These are phyloP conservation scores for Synanthedon andrenaeformis DNA, from an alignment of 2,888 invertebrate genomes.

Conservation along the genomic window DNA sequence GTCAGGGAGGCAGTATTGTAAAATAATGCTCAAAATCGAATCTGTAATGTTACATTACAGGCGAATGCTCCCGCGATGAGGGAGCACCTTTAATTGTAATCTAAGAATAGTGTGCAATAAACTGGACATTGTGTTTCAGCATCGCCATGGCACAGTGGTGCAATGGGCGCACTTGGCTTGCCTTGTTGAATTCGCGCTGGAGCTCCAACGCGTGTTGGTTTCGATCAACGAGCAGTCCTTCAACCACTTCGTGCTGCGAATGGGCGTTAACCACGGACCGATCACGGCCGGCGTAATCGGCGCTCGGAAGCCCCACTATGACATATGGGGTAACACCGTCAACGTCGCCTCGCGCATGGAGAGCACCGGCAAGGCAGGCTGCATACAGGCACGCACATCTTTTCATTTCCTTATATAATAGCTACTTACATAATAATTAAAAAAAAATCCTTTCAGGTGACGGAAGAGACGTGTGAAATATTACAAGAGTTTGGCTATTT, in stretches of 20 bases:
- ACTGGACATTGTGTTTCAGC: too few species aligned
- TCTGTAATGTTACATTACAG: too few species aligned
- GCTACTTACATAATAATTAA: too few species aligned
- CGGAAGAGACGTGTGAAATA: slow-evolving; percentile 93
- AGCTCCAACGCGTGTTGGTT: slow-evolving; percentile 89
- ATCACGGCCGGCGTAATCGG: slow-evolving; percentile 97
- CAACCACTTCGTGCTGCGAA: slow-evolving; percentile 92
- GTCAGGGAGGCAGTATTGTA: too few species aligned
- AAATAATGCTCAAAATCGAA: too few species aligned
- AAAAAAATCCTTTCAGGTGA: slow-evolving; percentile 74
- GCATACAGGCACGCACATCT: slow-evolving; percentile 79
- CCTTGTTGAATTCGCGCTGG: slow-evolving; percentile 90
- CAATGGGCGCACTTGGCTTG: slow-evolving; percentile 88
- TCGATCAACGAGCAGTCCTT: slow-evolving; percentile 95
- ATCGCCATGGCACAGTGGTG: slow-evolving; percentile 73
- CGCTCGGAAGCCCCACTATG: slow-evolving; percentile 94
- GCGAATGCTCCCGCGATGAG: too few species aligned
- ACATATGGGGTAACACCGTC: slow-evolving; percentile 97
- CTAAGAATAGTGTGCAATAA: too few species aligned
- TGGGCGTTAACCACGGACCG: slow-evolving; percentile 96
- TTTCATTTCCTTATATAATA: background rate
- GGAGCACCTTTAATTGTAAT: too few species aligned
- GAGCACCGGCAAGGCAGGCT: slow-evolving; percentile 95
- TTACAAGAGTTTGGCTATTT: slow-evolving; percentile 90
- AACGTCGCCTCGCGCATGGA: slow-evolving; percentile 99